Conservation (phyloP, 2,888 invertebrate genomes). For the Hemaris fuciformis region DNA sequence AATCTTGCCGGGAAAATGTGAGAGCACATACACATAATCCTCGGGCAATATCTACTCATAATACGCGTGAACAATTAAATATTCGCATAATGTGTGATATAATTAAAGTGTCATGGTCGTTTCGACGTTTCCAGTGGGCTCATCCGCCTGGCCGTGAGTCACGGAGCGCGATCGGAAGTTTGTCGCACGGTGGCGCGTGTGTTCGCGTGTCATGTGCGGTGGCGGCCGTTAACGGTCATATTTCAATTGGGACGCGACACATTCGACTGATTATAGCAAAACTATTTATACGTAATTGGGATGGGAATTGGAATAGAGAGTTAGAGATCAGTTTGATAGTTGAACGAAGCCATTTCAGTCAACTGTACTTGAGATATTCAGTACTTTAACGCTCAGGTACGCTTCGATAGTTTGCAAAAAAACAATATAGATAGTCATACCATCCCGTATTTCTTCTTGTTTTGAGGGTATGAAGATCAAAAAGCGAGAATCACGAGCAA, state of each 20-base stretch:
- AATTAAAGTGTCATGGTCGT: neutral
- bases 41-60: no score
- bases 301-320: neutral
- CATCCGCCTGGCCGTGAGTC: neutral
- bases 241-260: slow-evolving; percentile 28
- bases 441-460: no score
- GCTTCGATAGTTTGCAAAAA: no score
- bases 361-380: no score
- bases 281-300: neutral
- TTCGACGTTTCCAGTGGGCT: neutral
- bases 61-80: neutral
- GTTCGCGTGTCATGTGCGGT: neutral
- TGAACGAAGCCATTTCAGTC: no score
- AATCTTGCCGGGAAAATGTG: no score
- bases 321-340: neutral
- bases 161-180: neutral
- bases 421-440: no score
- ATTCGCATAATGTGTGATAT: neutral
- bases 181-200: neutral
- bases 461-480: no score
- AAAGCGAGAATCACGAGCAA: no score
- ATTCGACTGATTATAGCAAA: neutral
- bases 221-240: slow-evolving; percentile 42
- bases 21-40: no score
- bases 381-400: no score